Percentiles rank a stretch among this genome's conserved stretches.
These are phyloP conservation scores for Oreohelix idahoensis DNA, from an alignment of 1,140 invertebrate genomes.

Conservation along the genomic window DNA sequence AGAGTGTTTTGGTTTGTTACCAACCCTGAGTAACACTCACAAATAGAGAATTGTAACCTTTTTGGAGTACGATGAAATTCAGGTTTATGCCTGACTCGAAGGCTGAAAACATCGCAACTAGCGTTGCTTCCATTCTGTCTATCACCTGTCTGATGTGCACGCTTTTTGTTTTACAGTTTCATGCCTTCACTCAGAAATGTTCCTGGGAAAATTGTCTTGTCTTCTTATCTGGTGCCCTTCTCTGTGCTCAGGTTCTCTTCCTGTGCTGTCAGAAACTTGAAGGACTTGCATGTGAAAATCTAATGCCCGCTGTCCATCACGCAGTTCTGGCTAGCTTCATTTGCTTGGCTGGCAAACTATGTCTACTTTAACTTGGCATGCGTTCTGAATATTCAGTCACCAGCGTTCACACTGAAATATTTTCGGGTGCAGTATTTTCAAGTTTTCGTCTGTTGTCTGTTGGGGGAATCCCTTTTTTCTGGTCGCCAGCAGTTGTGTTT, in stretches of 20 bases:
- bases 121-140: neutral
- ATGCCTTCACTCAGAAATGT: conserved; percentile 72
- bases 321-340: conserved; percentile 75
- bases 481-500: neutral
- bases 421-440: neutral
- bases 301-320: conserved; percentile 72
- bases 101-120: neutral
- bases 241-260: conserved; percentile 72
- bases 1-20: neutral
- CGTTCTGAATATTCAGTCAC: conserved; percentile 72
- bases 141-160: conserved; percentile 39
- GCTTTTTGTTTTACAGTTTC: conserved; percentile 68
- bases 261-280: conserved; percentile 43
- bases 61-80: no score
- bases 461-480: conserved; percentile 25
- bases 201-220: conserved; percentile 74
- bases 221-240: conserved; percentile 70
- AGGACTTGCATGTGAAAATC: conserved; percentile 49
- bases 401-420: neutral
- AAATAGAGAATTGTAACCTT: neutral
- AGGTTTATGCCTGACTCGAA: neutral
- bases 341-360: conserved; percentile 77
- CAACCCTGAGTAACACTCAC: neutral
- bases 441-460: neutral
- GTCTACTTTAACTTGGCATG: conserved; percentile 77